Evolutionary conservation across 1,140 invertebrate genomes (phyloP), one percentile per base, ranked within the genome.

Genomic region (Caerostris darwini): DNA sequence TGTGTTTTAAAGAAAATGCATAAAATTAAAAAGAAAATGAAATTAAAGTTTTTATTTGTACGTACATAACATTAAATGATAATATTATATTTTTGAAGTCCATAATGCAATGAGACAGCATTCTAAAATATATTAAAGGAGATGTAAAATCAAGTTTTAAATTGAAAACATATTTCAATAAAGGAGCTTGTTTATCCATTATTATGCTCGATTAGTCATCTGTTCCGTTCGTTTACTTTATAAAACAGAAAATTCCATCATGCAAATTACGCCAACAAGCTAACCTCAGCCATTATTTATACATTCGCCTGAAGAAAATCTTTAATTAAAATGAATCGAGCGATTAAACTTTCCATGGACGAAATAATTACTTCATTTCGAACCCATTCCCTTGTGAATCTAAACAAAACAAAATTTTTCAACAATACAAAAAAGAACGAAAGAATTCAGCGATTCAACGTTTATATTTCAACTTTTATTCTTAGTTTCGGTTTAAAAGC

Each of bases 291-390:
- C 8, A 57, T 57, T 83, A 83, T 57, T 83, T 83, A n/a, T 58
- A 17, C 17, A 57, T 8, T 10, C 14, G 82, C 82, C 17, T 57
- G 56, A 58, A 83, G 82, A 57, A 83, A 58, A 56, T 56, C 54
- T 83, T 83, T 83, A 83, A 83, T 83, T 83, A 83, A 83, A 83
- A 83, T n/a, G 56, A 77, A 77, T 77, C 82, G 82, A 58, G 82
- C 19, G 82, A 83, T 83, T 83, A 83, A 83, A 57, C 82, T 83
- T 19, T 54, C 82, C n/a, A 7, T 8, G 82, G 19, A 57, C 54
- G 82, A 83, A 83, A 83, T 83, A 83, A 83, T 83, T 83, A 19
- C 82, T 83, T 83, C n/a, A 17, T 56, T 83, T 83, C 7, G 19
- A 83, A 56, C 5, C 14, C 54, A 83, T 83, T 83, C n/a, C n/a